Evolutionary conservation across 2,888 invertebrate genomes (phyloP), one percentile per base, ranked within the genome.

Genomic region (Blera fallax): DNA sequence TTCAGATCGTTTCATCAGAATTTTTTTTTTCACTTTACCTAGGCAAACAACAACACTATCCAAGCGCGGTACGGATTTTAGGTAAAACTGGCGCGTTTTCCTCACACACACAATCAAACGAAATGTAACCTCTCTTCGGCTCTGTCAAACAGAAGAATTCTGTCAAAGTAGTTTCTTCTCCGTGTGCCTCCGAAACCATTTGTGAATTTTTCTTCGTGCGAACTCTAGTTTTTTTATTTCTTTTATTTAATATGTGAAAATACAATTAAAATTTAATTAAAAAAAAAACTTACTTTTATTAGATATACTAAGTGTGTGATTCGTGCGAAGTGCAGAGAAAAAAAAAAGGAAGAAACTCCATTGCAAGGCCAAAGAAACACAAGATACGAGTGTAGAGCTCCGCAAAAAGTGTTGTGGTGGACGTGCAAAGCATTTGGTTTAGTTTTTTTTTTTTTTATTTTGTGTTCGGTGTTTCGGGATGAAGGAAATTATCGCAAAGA

Each of bases 1-100:
- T 52, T 50, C 65, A 62, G 73, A 73, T 73, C 73, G 73, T 73
- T 52, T 73, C 29, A 8, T 29, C 21, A 54, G n/a, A n/a, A n/a
- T n/a, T 14, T 24, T 2, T 24, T 32, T 64, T 21, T 16, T 21
- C 2, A 11, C 18, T 18, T 62, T 60, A n/a, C 29, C 43, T 52
- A 52, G 18, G 29, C 52, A 43, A 43, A 40, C 37, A 50, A 64
- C 48, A 50, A 24, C 50, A 64, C 24, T 8, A 67, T 14, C 32
- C 18, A n/a, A 43, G 7, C 8, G 24, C n/a, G 10, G 32, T 29
- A 18, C 29, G 2, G 29, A 62, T 43, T 60, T 40, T 24, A n/a
- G 18, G 11, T 34, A 34, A 37, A 52, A 37, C 67, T 52, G 67
- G 67, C 67, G 67, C n/a, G 52, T 8, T 50, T 34, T 37, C 7